Percentiles rank a stretch among this genome's conserved stretches.
Evolutionary conservation across 2,113 vertebrate genomes (phyloP).

Genomic region (Caranx melampygus): DNA sequence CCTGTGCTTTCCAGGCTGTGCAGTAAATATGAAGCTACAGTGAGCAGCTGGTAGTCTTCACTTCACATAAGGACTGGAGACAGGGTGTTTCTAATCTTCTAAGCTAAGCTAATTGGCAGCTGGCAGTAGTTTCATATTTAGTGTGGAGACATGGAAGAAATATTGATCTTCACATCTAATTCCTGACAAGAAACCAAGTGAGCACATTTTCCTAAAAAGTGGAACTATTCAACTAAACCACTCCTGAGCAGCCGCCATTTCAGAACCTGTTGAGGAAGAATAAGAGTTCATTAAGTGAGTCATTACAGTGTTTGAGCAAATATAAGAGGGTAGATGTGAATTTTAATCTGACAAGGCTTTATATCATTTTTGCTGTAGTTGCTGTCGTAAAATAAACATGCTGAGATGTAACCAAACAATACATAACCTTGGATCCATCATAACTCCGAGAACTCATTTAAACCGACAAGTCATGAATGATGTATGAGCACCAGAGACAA

Average conservation of each 20-base stretch:
- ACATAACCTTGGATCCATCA: constrained; percentile 49
- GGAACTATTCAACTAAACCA: not conserved
- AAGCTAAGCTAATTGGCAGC: not conserved
- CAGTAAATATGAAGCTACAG: not conserved
- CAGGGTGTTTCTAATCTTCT: not conserved
- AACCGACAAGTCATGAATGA: constrained; percentile 65
- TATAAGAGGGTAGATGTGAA: constrained; percentile 32
- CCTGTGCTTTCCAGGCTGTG: not conserved
- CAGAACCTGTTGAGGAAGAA: not conserved
- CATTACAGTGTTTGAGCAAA: not conserved
- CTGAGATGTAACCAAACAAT: constrained; percentile 44
- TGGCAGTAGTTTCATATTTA: not conserved
- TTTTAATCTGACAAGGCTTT: constrained; percentile 11
- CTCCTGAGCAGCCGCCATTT: not conserved
- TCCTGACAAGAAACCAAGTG: not conserved
- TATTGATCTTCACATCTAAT: not conserved
- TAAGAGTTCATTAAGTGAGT: constrained; percentile 1
- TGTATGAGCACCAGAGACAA: constrained; percentile 54
- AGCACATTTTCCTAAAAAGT: not conserved
- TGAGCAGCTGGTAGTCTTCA: not conserved
- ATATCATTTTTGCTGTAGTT: not conserved
- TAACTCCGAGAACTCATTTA: constrained; percentile 49
- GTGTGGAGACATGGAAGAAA: not conserved
- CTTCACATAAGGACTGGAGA: not conserved
- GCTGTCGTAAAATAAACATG: constrained; percentile 40